These are phyloP conservation scores for Pelecanus crispus DNA, from an alignment of 2,113 vertebrate species.

Conservation along the genomic window DNA sequence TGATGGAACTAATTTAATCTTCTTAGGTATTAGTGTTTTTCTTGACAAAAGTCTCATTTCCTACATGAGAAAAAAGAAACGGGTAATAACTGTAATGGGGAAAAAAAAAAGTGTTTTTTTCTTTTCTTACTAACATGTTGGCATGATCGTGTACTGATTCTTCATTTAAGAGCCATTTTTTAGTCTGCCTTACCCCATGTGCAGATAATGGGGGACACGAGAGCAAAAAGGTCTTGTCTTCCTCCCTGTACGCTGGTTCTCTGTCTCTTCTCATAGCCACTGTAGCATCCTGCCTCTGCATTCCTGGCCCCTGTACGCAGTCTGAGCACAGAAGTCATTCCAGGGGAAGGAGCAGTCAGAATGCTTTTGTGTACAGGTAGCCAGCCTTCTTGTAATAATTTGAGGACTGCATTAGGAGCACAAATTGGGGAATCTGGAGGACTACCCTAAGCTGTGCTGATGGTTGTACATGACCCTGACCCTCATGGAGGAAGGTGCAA, in stretches of 20 bases:
- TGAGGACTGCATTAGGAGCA: not conserved
- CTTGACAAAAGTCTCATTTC: not conserved
- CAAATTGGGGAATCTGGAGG: not conserved
- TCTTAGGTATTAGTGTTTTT: not conserved
- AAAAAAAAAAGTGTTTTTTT: not conserved
- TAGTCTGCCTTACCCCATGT: not conserved
- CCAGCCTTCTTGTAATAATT: not conserved
- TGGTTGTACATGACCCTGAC: not conserved
- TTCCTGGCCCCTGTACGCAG: not conserved
- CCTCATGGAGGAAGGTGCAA: not conserved
- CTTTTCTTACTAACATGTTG: not conserved
- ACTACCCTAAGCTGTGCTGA: not conserved
- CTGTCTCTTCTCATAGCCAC: not conserved
- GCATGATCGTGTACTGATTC: not conserved
- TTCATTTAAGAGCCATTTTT: not conserved
- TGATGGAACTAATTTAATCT: not conserved
- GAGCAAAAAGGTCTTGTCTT: not conserved
- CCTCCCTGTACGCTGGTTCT: not conserved
- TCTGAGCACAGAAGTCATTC: not conserved
- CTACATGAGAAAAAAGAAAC: not conserved
- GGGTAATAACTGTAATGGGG: not conserved
- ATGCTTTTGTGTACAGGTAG: not conserved
- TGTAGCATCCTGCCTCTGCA: not conserved
- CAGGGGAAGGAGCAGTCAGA: not conserved
- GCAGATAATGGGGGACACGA: not conserved